Conservation (phyloP, 2,113 vertebrate genomes). For the Spea bombifrons region DNA sequence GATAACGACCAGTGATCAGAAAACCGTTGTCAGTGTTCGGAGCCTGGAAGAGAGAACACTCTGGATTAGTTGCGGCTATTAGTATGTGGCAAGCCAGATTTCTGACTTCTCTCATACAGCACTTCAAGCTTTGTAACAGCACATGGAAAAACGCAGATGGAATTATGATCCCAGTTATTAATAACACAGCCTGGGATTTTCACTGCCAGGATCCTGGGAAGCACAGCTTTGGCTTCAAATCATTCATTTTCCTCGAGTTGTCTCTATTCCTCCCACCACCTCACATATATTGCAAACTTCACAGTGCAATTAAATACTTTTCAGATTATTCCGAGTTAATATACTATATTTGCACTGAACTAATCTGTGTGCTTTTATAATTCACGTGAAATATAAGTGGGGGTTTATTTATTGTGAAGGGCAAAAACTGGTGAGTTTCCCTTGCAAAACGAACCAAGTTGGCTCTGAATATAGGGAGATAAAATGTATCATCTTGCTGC, state of each 20-base stretch:
- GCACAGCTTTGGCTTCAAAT: constrained; percentile 44
- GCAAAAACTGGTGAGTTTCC: too few species aligned
- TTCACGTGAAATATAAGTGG: neutral
- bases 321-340: neutral
- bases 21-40: constrained; percentile 44
- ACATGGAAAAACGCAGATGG: constrained; percentile 46
- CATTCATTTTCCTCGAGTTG: constrained; percentile 46
- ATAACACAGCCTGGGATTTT: constrained; percentile 38
- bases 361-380: neutral
- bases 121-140: constrained; percentile 45
- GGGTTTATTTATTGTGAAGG: too few species aligned
- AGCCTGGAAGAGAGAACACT: constrained; percentile 43
- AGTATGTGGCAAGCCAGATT: constrained; percentile 36
- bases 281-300: constrained; percentile 11
- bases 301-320: neutral
- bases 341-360: neutral
- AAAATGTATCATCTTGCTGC: too few species aligned
- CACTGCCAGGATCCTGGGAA: constrained; percentile 45
- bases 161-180: constrained; percentile 47
- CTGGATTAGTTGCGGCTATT: constrained; percentile 29
- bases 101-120: constrained; percentile 44
- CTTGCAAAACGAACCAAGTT: too few species aligned
- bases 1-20: constrained; percentile 48
- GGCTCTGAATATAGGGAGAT: too few species aligned
- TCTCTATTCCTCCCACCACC: constrained; percentile 34